These are phyloP conservation scores for Platichthys flesus DNA, from an alignment of 2,113 vertebrate genomes.

Conservation along the genomic window DNA sequence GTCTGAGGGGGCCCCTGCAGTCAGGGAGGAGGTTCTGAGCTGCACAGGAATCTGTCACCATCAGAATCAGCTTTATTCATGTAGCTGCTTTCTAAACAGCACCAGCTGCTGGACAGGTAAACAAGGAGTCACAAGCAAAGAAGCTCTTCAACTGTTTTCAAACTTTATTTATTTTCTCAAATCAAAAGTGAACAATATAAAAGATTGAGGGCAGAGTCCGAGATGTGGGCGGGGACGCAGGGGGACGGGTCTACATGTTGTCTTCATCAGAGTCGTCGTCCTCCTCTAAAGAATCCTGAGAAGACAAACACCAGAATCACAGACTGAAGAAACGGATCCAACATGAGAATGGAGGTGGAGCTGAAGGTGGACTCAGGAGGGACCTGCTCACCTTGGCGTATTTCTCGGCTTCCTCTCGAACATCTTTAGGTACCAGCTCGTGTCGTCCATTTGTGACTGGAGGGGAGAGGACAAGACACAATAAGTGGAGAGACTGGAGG, in stretches of 20 bases:
- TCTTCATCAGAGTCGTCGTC: slow-evolving; percentile 99
- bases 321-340: background rate
- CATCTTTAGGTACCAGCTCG: slow-evolving; percentile 94
- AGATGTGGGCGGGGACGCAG: background rate
- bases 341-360: background rate
- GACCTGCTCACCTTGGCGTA: slow-evolving; percentile 91
- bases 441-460: slow-evolving; percentile 96
- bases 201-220: background rate
- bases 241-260: slow-evolving; percentile 89
- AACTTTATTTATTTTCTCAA: slow-evolving; percentile 40
- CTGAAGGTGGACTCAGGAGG: background rate
- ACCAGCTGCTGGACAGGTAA: no score
- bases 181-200: slow-evolving; percentile 62
- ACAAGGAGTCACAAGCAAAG: no score
- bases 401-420: slow-evolving; percentile 98
- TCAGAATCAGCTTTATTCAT: no score
- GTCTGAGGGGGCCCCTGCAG: no score
- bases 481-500: no score
- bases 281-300: slow-evolving; percentile 96
- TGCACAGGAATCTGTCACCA: no score
- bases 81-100: no score
- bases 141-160: background rate
- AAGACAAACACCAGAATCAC: slow-evolving; percentile 20
- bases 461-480: background rate
- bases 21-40: no score